Conservation (phyloP, 53 echinoderm and acorn worm genomes). For the Stichopus horrens region DNA sequence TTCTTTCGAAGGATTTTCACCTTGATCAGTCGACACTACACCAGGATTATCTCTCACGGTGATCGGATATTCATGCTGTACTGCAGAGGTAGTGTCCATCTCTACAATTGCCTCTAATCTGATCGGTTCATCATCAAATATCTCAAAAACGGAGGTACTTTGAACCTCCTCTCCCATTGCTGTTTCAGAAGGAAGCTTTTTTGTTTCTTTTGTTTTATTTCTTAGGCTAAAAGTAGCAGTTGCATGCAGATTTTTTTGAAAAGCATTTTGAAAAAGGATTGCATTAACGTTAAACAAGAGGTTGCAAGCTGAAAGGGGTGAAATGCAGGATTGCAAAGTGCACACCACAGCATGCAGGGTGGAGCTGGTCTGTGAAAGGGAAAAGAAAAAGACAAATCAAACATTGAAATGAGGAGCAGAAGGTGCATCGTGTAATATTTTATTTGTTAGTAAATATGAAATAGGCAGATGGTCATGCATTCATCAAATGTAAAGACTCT, state of each 20-base stretch:
- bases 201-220: too few relatives aligned
- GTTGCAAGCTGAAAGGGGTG: not conserved
- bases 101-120: conserved; percentile 11
- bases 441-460: too few relatives aligned
- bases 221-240: too few relatives aligned
- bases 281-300: too few relatives aligned
- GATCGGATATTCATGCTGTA: too few relatives aligned
- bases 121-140: not conserved
- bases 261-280: too few relatives aligned
- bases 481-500: too few relatives aligned
- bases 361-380: not conserved
- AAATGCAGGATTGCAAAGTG: not conserved
- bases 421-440: too few relatives aligned
- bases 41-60: too few relatives aligned
- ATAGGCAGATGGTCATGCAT: too few relatives aligned
- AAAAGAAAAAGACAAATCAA: not conserved
- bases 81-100: not conserved
- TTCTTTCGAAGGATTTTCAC: not conserved
- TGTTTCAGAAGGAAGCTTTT: not conserved
- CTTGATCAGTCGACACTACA: not conserved
- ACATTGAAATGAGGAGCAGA: not conserved
- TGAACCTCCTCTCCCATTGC: not conserved
- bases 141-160: not conserved
- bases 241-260: too few relatives aligned
- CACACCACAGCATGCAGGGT: not conserved